Evolutionary conservation across 2,797 vertebrate species (phyloP), one percentile per base, ranked within the genome.

Genomic region (Decapterus maruadsi): DNA sequence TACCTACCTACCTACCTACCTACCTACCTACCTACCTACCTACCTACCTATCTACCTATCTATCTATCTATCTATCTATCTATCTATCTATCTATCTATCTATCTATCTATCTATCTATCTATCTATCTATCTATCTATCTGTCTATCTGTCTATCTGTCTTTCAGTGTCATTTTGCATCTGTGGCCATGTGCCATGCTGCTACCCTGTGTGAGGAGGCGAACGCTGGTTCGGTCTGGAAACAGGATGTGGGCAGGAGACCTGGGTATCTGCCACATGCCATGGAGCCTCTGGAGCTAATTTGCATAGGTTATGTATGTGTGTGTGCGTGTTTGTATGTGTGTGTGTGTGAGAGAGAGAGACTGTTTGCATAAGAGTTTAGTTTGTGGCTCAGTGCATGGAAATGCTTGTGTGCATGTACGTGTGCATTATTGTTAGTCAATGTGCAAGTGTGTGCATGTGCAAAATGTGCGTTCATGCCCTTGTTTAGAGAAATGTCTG

Each of bases 211-310:
- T 81, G 84, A 91, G 83, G 90, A 87, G 89, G 85, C 73, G 71
- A 86, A 75, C 70, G 85, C 89, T 89, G 86, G 82, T 90, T 91
- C 71, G 66, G 74, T 84, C 86, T 92, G 92, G 90, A 91, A 91
- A 88, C 91, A 91, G 87, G 87, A 93, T 92, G 94, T 95, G 94
- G 95, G 92, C 87, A 87, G 87, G 63, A 80, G 78, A 84, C 34
- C 90, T 92, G 88, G 90, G 89, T 82, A 87, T 90, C 84, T 80
- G 91, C 88, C 91, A 92, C 90, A 94, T 92, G 90, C 90, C 89
- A 80, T 68, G 80, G 85, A 91, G 80, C 90, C 86, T 81, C 87
- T 82, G 77, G 82, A 84, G 68, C 82, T 83, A 72, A 87, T 94
- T 92, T 93, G 83, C 90, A 91, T 90, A 86, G 75, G 65, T 81